These are phyloP conservation scores for Drosophila pallidifrons DNA, from an alignment of 1,140 invertebrate species.

Conservation along the genomic window DNA sequence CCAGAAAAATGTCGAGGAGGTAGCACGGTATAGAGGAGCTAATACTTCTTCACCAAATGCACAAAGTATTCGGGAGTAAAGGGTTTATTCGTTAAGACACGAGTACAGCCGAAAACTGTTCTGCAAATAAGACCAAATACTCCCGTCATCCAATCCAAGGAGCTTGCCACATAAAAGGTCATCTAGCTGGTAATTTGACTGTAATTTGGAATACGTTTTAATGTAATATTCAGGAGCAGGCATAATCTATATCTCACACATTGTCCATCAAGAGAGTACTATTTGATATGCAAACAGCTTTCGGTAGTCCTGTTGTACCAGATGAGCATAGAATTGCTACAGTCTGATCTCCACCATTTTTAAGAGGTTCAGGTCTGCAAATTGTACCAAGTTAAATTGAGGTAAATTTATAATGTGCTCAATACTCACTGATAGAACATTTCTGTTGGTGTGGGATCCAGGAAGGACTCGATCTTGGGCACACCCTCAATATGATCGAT, in stretches of 20 bases:
- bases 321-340: slow-evolving; percentile 86
- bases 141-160: slow-evolving; percentile 77
- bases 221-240: neutral
- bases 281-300: slow-evolving; percentile 91
- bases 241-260: slow-evolving; percentile 37
- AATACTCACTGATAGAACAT: neutral
- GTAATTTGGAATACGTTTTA: neutral
- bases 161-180: slow-evolving; percentile 62
- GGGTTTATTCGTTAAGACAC: slow-evolving; percentile 65
- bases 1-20: slow-evolving; percentile 58
- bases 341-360: slow-evolving; percentile 65
- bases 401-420: neutral
- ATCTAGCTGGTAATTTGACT: slow-evolving; percentile 62
- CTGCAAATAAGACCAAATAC: slow-evolving; percentile 58
- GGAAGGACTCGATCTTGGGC: slow-evolving; percentile 58
- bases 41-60: slow-evolving; percentile 72
- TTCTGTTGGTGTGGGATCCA: slow-evolving; percentile 66
- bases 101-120: slow-evolving; percentile 58
- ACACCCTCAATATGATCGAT: slow-evolving; percentile 59
- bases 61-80: slow-evolving; percentile 65
- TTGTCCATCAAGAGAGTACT: slow-evolving; percentile 58
- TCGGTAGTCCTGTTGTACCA: slow-evolving; percentile 92
- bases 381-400: neutral
- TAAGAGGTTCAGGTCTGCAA: slow-evolving; percentile 59
- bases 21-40: slow-evolving; percentile 61